Evolutionary conservation across 2,797 vertebrate species (phyloP).

Genomic region (Protonibea diacanthus): DNA sequence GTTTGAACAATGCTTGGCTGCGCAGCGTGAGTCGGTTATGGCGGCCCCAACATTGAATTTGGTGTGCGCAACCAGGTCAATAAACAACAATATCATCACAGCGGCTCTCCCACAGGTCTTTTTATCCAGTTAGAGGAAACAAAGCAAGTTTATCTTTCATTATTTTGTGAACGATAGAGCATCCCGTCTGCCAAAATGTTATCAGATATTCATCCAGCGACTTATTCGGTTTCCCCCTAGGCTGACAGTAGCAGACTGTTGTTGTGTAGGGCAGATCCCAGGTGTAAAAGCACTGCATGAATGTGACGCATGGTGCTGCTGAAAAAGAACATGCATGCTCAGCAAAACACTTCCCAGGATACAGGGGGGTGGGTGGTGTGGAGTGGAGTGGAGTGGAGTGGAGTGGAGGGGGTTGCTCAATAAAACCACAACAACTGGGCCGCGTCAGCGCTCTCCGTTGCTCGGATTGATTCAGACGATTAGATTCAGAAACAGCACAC

Average conservation of each 20-base stretch:
- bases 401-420: neutral
- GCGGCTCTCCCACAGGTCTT: neutral
- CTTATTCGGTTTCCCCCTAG: neutral
- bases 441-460: constrained; percentile 33
- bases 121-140: constrained; percentile 2
- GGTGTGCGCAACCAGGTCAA: neutral
- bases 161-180: neutral
- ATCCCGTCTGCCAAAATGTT: neutral
- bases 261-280: constrained; percentile 45
- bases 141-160: constrained; percentile 8
- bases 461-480: constrained; percentile 34
- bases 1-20: neutral
- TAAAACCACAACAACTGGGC: constrained; percentile 59
- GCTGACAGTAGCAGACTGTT: constrained; percentile 24
- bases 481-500: constrained; percentile 11
- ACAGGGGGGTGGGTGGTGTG: neutral
- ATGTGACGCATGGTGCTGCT: constrained; percentile 48
- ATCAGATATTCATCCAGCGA: neutral
- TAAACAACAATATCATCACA: constrained; percentile 3
- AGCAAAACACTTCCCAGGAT: constrained; percentile 51
- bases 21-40: neutral
- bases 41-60: neutral
- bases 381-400: no score
- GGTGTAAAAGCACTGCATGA: constrained; percentile 33
- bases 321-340: constrained; percentile 59